Base-by-base conservation (phyloP, 2,888 invertebrate genomes). In the Drosophila recens region DNA sequence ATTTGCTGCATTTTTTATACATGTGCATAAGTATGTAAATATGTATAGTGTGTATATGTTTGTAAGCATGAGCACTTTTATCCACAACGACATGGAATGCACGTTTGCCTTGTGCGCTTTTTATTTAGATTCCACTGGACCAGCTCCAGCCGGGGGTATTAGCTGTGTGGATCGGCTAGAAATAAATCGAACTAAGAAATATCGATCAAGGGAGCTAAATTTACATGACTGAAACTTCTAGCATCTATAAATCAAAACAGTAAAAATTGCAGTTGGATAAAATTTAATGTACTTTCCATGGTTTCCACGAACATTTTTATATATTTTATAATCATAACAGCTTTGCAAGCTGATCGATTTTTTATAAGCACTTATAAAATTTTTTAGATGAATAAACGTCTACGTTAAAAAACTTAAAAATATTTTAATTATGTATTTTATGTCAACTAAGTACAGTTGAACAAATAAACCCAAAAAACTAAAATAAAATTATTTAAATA, bases 1-100 rank as follows among this genome's bases (percentile, higher is more conserved):
- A 67, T 51, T 53, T 67, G 38, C 51, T 52, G 56, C 46, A 79
- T 63, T 70, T 68, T 85, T 76, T 68, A 68, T 59, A 48, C 15
- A 46, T 27, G 48, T 63, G 52, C 40, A 49, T 42, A 53, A 2
- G 20, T 11, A 20, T 13, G 11, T 5, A 20, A 11, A 11, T 20
- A 43, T 17, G 13, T 40, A 3, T 4, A 23, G 20, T 20, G 20
- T 36, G 8, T 33, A 17, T 5, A 42, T 56, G 20, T 3, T 3
- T 53, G 4, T 38, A 17, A 23, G 34, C 2, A 45, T 57, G 23
- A 2, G 46, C 23, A 27, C 36, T 57, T 33, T 33, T 36, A 45
- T 36, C 23, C 23, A 57, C 17, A 59, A 46, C n/a, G 46, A 46
- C 30, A 15, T 9, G 4, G 10, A 15, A 15, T 48, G 9, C 23